Base-by-base conservation (phyloP, 2,113 vertebrate species). In the Felis chaus region DNA sequence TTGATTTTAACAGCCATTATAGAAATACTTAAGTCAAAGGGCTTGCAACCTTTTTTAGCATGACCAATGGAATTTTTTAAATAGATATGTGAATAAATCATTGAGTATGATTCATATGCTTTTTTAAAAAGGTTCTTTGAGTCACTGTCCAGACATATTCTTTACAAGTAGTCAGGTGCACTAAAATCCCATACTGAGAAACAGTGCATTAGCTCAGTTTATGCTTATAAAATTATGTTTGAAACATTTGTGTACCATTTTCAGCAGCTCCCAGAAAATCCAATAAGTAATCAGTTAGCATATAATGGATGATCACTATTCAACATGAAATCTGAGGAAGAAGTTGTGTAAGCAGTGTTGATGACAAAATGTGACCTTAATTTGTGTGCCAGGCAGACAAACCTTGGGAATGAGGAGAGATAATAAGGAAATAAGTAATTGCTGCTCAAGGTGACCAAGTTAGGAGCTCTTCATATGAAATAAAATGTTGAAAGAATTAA, bases 1-100 rank as follows among this genome's bases (percentile, higher is more conserved):
- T 99, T 99, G 99, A 99, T 99, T 99, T 99, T 99, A 99, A 98
- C 98, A 99, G 97, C 98, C 98, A 99, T 99, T 99, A 99, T 98
- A 23, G 98, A 98, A 99, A 99, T 98, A 98, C 96, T 65, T 98
- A 98, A 99, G 99, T 98, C 98, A 99, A 98, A 99, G 99, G 98
- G 98, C 98, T 98, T 98, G 97, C 96, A 98, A 99, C 98, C 98
- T 99, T 98, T 98, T 98, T 97, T 98, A 98, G 98, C 98, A 98
- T 98, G 98, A 98, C 98, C 98, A 99, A 98, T 98, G 95, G 98
- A 97, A 98, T 98, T 97, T 98, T 98, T 98, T 73, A 98, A 98
- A 98, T 98, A 98, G 98, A 95, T 98, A 98, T 94, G 96, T 3
- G 97, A 98, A 98, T 98, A 99, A 98, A 99, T 98, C 98, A 98